These are phyloP conservation scores for Sminthurides aquaticus DNA, from an alignment of 2,888 invertebrate species.

Conservation along the genomic window DNA sequence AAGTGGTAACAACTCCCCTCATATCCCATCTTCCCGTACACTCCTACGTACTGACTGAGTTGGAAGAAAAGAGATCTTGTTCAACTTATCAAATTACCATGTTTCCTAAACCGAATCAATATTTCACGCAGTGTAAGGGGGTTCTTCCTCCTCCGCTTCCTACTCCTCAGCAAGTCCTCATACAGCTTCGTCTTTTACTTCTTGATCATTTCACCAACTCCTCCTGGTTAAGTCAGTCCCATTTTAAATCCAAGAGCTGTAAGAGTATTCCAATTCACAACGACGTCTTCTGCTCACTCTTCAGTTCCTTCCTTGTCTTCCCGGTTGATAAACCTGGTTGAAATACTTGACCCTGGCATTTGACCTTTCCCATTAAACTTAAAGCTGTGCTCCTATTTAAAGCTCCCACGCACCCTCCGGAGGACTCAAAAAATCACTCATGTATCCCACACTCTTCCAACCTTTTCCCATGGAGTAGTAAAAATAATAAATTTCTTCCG, in stretches of 20 bases:
- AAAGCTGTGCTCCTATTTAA: too few relatives aligned
- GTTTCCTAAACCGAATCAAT: conserved; percentile 29
- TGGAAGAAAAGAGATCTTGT: too few relatives aligned
- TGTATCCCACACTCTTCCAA: too few relatives aligned
- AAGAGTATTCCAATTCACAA: too few relatives aligned
- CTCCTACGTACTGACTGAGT: too few relatives aligned
- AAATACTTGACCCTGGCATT: conserved; percentile 18
- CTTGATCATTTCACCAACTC: neutral
- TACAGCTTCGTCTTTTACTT: neutral
- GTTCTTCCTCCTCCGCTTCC: neutral
- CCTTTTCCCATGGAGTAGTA: too few relatives aligned
- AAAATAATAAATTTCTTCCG: neutral
- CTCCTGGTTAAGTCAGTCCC: neutral
- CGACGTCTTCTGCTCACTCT: neutral
- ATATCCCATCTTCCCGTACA: too few relatives aligned
- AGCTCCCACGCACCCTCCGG: too few relatives aligned
- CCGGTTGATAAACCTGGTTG: neutral
- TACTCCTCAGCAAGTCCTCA: neutral
- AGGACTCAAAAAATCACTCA: too few relatives aligned
- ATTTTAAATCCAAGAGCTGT: too few relatives aligned
- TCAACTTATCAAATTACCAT: conserved; percentile 34
- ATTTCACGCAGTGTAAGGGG: conserved; percentile 10
- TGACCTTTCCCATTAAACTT: conserved; percentile 17
- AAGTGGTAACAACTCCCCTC: too few relatives aligned
- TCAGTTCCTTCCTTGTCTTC: too few relatives aligned